Evolutionary conservation across 2,113 vertebrate species (phyloP).

Genomic region (Nyctereutes procyonoides): DNA sequence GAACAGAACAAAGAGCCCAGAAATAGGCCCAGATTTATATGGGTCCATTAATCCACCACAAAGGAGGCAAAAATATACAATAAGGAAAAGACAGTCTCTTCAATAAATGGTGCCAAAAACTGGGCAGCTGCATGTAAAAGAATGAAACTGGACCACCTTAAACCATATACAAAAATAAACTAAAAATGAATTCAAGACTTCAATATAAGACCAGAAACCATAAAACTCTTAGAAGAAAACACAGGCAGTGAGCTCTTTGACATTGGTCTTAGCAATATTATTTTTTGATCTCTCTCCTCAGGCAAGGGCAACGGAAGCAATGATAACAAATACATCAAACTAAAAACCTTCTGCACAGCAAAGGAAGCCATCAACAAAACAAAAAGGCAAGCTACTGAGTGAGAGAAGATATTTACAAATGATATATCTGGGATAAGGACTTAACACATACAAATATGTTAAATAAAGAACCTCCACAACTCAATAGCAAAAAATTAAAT

Average conservation of each 20-base stretch:
- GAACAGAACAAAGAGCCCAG: not conserved
- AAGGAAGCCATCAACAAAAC: not conserved
- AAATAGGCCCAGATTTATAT: not conserved
- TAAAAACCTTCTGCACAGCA: not conserved
- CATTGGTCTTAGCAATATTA: too few relatives aligned
- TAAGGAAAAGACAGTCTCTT: too few relatives aligned
- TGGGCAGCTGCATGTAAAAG: too few relatives aligned
- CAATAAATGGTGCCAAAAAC: too few relatives aligned
- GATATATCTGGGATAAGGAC: not conserved
- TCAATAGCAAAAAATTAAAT: not conserved
- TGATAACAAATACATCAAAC: not conserved
- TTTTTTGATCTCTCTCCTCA: not conserved
- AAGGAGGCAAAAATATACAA: not conserved
- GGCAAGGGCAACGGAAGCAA: not conserved
- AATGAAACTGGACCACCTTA: too few relatives aligned
- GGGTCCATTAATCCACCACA: not conserved
- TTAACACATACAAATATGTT: not conserved
- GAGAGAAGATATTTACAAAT: not conserved
- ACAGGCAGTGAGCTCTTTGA: too few relatives aligned
- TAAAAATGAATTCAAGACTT: too few relatives aligned
- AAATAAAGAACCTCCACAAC: not conserved
- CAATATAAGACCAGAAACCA: too few relatives aligned
- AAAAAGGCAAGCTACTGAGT: not conserved
- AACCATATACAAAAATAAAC: too few relatives aligned
- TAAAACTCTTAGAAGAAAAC: too few relatives aligned